Base-by-base conservation (phyloP, 2,113 vertebrate genomes). In the Toxotes chatareus region DNA sequence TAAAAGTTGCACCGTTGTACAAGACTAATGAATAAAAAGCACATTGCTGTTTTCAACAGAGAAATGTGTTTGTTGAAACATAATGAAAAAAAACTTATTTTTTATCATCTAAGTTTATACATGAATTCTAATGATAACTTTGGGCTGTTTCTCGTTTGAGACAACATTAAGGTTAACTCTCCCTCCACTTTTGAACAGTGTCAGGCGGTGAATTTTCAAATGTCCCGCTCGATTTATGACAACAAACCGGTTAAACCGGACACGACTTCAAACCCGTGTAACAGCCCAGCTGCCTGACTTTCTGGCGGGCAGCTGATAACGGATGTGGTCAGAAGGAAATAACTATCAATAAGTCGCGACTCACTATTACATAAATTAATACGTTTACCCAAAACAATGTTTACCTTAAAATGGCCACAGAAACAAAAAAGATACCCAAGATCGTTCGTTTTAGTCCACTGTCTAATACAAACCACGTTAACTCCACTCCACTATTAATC, bases 221-320 rank as follows among this genome's bases (percentile, higher is more conserved):
- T 91, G 89, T 95, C 95, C 92, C 95, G 94, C 95, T 93, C 92
- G 90, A 92, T 92, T 88, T 27, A 78, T 71, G 46, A 80, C 86
- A 88, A 89, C 84, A 87, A 83, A 85, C 61, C 53, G 27, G 5
- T 2, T 65, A 42, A 51, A 69, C 73, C 38, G 76, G 76, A 84
- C 40, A 8, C 56, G 19, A 1, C 57, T 76, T 13, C 8, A 44
- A 64, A 71, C 63, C 0, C 27, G 62, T 44, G 13, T 14, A 17
- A 14, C 36, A 13, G 38, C 3, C 40, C 12, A 11, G 16, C 0
- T 0, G 4, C 2, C 3, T 14, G 10, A 19, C 36, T 44, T 82
- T 84, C 47, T 80, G 87, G 90, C 76, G 73, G 67, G 85, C 84
- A 40, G 60, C 40, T 47, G 60, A 80, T 73, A 53, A 82, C 9